Evolutionary conservation across 2,888 invertebrate species (phyloP), one percentile per base, ranked within the genome.

Genomic region (Muschampia plurimacula): DNA sequence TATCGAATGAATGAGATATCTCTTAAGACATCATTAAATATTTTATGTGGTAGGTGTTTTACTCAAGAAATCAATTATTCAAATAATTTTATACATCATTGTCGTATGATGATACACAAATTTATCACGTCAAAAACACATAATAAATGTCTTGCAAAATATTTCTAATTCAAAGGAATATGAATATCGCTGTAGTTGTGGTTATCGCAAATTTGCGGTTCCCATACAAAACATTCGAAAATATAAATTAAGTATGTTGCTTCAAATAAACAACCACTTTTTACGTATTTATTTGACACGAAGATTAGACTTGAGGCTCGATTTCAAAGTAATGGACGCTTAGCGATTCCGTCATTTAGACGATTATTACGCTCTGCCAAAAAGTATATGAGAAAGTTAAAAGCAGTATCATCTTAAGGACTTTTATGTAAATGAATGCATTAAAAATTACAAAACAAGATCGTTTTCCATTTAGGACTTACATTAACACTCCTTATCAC

Each of bases 371-470:
- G 74, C 74, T 75, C 80, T 76, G 77, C 78, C 74, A 77, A 77
- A 79, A 77, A 79, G 2, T 22, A 64, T 39, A 64, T 60, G 62
- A 76, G 72, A 78, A 80, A 78, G 80, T 82, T 79, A 81, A 80
- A 77, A 75, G 62, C 75, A 69, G 77, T 80, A 78, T 82, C 80
- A 80, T 78, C 74, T 77, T 79, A 77, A 82, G 64, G 78, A 77
- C 82, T 75, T 79, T 74, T 66, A 76, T 76, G 73, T 77, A 74
- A 82, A 49, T 78, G 76, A 78, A 76, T 52, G 55, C 66, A 72
- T 62, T 44, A 73, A 73, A 76, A 77, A 80, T 79, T 77, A 80
- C 28, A 76, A 74, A 79, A 82, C 76, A 81, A 78, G 73, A 80
- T 79, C 75, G 73, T 79, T 80, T 62, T 67, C 70, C 67, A 73